Percentiles rank a stretch among this genome's conserved stretches.
phyloP scores from a whole-genome alignment of 1,140 invertebrate species.

The Drosophila ananassae region DNA sequence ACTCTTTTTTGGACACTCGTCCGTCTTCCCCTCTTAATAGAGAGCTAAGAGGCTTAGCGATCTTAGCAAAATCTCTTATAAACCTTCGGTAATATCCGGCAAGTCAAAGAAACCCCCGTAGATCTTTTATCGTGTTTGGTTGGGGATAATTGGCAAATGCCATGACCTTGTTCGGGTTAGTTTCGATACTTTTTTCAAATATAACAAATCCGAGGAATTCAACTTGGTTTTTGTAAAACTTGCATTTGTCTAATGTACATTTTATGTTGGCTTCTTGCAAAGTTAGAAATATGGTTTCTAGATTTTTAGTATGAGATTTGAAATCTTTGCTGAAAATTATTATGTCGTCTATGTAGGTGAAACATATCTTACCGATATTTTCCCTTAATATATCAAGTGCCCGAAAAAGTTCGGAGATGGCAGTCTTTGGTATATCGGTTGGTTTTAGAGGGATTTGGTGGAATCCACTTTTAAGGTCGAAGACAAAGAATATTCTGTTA shows the following conservation, averaged over 20 bases:
- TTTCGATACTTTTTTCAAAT: background rate
- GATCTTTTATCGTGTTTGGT: background rate
- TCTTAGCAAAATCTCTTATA: too few relatives aligned
- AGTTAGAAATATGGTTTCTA: background rate
- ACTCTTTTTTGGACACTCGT: too few relatives aligned
- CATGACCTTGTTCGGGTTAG: background rate
- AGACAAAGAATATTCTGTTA: slow-evolving; percentile 13
- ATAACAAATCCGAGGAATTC: background rate
- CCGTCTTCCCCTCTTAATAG: too few relatives aligned
- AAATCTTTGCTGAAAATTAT: background rate
- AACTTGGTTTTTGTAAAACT: background rate
- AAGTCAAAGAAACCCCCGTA: background rate
- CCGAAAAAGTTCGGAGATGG: background rate
- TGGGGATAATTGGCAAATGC: background rate
- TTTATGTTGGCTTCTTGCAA: background rate
- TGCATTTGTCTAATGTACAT: background rate
- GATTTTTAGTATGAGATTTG: background rate
- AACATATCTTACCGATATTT: background rate
- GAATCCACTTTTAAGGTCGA: slow-evolving; percentile 4
- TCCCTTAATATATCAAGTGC: background rate
- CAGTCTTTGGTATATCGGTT: background rate
- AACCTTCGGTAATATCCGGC: too few relatives aligned
- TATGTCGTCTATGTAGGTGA: background rate
- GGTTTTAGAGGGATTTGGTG: background rate
- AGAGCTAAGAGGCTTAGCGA: too few relatives aligned